These are phyloP conservation scores for Volucella inflata DNA, from an alignment of 2,888 invertebrate species.

Conservation along the genomic window DNA sequence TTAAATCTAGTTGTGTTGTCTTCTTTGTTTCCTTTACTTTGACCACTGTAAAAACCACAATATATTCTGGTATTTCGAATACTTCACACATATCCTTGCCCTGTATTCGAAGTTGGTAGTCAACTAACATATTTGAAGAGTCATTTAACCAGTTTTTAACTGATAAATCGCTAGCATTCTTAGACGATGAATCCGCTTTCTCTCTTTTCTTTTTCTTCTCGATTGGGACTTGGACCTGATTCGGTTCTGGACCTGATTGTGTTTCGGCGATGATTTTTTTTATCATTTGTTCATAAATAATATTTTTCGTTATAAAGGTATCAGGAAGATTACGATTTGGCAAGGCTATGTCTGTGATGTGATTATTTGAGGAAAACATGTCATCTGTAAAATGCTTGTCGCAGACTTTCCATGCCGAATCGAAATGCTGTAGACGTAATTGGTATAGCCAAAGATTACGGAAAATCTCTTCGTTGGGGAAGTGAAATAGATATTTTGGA, in stretches of 20 bases:
- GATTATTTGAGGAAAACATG: too few species aligned
- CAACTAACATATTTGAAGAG: slow-evolving; percentile 14
- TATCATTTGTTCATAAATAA: background rate
- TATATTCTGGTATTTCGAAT: slow-evolving; percentile 43
- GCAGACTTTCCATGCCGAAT: too few species aligned
- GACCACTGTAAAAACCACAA: slow-evolving; percentile 24
- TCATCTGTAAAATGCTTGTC: too few species aligned
- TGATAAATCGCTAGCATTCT: background rate
- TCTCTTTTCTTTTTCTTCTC: background rate
- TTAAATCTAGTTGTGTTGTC: too few species aligned
- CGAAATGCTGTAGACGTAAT: too few species aligned
- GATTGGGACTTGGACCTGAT: background rate
- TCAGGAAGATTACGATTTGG: background rate
- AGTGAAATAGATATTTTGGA: background rate
- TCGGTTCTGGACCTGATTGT: too few species aligned
- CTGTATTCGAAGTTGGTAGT: slow-evolving; percentile 31
- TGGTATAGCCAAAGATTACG: slow-evolving; percentile 22
- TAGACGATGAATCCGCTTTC: background rate
- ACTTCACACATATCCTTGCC: slow-evolving; percentile 44
- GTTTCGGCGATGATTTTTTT: background rate
- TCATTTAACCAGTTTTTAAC: slow-evolving; percentile 15
- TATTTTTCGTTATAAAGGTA: background rate
- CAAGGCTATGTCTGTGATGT: too few species aligned
- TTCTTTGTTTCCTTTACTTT: slow-evolving; percentile 7
- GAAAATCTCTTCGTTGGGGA: background rate